Base-by-base conservation (phyloP, 2,888 invertebrate species). In the Coenonympha glycerion region DNA sequence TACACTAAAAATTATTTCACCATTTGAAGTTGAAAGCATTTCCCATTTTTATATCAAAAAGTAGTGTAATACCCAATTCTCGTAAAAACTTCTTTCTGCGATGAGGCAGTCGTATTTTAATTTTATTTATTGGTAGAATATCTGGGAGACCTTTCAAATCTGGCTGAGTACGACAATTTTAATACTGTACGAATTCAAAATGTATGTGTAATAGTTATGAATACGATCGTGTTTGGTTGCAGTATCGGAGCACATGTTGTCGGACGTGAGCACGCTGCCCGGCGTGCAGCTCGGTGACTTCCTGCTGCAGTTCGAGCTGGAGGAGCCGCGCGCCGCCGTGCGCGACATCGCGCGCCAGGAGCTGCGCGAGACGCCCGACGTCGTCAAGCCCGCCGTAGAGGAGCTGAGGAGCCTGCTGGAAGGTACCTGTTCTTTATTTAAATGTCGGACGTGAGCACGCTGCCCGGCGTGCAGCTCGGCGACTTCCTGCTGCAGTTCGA, bases 161-260 rank as follows among this genome's bases (percentile, higher is more conserved):
- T n/a, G n/a, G n/a, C n/a, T n/a, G n/a, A n/a, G n/a, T n/a, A n/a
- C n/a, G n/a, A n/a, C n/a, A n/a, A n/a, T n/a, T n/a, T n/a, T n/a
- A n/a, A n/a, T n/a, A n/a, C n/a, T n/a, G n/a, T n/a, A n/a, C n/a
- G n/a, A n/a, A n/a, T n/a, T n/a, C n/a, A n/a, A n/a, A n/a, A n/a
- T n/a, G n/a, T n/a, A n/a, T n/a, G n/a, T n/a, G n/a, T n/a, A n/a
- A n/a, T n/a, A n/a, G n/a, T n/a, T n/a, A n/a, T n/a, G n/a, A n/a
- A n/a, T n/a, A n/a, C n/a, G n/a, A n/a, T 9, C 4, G 9, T 44
- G 24, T 44, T 50, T 40, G 41, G 13, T 87, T 89, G 1, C 79
- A 92, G 92, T 90, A 79, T 87, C 90, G 52, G 90, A 89, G 61
- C 92, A 91, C 51, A 92, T 94, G 92, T 78, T 94, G 69, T 93